Conservation (phyloP, 2,797 vertebrate genomes). For the Scomberomorus guttatus region DNA sequence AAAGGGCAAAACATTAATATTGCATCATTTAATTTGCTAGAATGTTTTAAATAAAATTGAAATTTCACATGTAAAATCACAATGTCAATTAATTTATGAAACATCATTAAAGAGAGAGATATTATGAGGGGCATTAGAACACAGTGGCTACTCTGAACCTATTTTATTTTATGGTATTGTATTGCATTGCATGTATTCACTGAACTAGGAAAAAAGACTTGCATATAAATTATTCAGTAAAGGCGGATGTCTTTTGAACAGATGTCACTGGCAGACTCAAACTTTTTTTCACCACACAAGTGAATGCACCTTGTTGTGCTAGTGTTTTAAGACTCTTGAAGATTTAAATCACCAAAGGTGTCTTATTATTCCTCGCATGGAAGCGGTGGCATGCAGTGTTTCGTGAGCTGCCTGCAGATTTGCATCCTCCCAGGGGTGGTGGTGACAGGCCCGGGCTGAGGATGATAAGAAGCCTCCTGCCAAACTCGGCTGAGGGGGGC, state of each 20-base stretch:
- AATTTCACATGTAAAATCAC: background rate
- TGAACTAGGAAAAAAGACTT: slow-evolving; percentile 28
- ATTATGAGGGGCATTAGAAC: background rate
- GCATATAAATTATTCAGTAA: slow-evolving; percentile 63
- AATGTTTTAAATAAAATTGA: background rate
- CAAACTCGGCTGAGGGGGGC: slow-evolving; percentile 61
- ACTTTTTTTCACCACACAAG: slow-evolving; percentile 28
- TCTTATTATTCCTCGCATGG: slow-evolving; percentile 67
- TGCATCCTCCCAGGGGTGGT: slow-evolving; percentile 59
- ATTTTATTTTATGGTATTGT: slow-evolving; percentile 31
- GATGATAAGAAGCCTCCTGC: slow-evolving; percentile 75
- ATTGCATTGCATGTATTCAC: slow-evolving; percentile 7
- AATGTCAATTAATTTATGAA: background rate
- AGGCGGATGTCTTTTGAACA: slow-evolving; percentile 55
- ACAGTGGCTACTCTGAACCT: background rate
- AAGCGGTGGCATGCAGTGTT: slow-evolving; percentile 53
- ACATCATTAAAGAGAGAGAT: background rate
- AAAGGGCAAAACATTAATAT: background rate
- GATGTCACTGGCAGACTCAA: slow-evolving; percentile 38
- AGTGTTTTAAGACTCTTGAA: slow-evolving; percentile 54
- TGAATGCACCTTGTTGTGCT: slow-evolving; percentile 48
- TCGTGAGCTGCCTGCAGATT: slow-evolving; percentile 71
- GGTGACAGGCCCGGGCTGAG: slow-evolving; percentile 59
- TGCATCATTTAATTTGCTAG: background rate
- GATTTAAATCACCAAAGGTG: slow-evolving; percentile 74